phyloP scores from a whole-genome alignment of 1,140 invertebrate genomes.

The Heliothis subflexa region DNA sequence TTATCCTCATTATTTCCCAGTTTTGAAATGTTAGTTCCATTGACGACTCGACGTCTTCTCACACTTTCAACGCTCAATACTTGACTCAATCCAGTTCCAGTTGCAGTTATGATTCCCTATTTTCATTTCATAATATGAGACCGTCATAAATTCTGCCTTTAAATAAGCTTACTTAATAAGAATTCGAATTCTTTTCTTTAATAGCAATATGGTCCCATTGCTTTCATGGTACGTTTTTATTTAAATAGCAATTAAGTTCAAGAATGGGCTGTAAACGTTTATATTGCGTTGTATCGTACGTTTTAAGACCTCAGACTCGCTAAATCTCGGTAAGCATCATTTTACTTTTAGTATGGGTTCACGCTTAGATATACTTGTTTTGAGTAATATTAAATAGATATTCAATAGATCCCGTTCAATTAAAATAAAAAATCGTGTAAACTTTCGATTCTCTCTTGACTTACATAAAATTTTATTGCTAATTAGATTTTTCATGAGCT shows the following conservation, averaged over 20 bases:
- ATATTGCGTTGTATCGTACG: constrained; percentile 68
- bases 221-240: constrained; percentile 79
- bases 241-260: constrained; percentile 83
- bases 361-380: constrained; percentile 9
- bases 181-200: constrained; percentile 59
- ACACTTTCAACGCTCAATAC: constrained; percentile 54
- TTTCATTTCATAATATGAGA: constrained; percentile 54
- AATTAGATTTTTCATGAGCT: too few relatives aligned
- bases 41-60: constrained; percentile 55
- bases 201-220: constrained; percentile 63
- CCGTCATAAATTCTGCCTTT: constrained; percentile 52
- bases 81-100: constrained; percentile 54
- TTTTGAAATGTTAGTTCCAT: constrained; percentile 56
- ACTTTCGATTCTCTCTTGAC: too few relatives aligned
- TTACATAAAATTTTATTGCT: too few relatives aligned
- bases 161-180: constrained; percentile 59
- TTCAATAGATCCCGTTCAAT: too few relatives aligned
- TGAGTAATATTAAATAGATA: neutral
- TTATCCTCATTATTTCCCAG: constrained; percentile 80
- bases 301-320: constrained; percentile 66
- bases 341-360: constrained; percentile 64
- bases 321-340: constrained; percentile 64
- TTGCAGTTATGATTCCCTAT: constrained; percentile 46
- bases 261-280: constrained; percentile 82
- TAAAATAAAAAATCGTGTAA: too few relatives aligned